A percentile compares a stretch with the other conserved stretches of the same genome.
phyloP scores from a whole-genome alignment of 2,888 invertebrate genomes.

The Cheilosia grossa region DNA sequence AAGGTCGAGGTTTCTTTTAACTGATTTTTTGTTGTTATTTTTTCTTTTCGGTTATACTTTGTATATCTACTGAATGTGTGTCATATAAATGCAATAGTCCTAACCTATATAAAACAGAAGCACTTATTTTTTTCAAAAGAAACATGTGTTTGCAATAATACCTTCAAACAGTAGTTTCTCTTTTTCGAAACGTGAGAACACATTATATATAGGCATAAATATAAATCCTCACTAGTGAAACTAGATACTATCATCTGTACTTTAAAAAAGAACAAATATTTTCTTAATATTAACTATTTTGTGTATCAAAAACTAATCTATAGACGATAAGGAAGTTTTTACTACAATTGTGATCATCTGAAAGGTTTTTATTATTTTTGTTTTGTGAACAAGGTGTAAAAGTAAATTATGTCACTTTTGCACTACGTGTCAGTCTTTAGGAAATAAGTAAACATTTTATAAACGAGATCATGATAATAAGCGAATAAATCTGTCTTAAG shows the following conservation, averaged over 20 bases:
- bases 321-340: conserved; percentile 37
- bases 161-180: too few species aligned
- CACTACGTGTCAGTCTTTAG: conserved; percentile 46
- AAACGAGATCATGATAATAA: conserved; percentile 54
- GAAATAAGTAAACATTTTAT: conserved; percentile 55
- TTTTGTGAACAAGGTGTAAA: conserved; percentile 15
- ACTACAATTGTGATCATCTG: conserved; percentile 66
- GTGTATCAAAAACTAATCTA: conserved; percentile 36
- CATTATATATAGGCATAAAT: conserved; percentile 33
- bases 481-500: conserved; percentile 48
- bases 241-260: conserved; percentile 66
- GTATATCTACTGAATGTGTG: conserved; percentile 8
- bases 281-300: conserved; percentile 48
- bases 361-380: conserved; percentile 11
- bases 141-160: too few species aligned
- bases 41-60: conserved; percentile 13
- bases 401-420: conserved; percentile 28
- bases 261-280: conserved; percentile 66
- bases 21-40: conserved; percentile 19
- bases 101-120: background rate
- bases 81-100: conserved; percentile 7
- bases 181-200: too few species aligned
- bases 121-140: background rate
- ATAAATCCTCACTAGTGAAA: conserved; percentile 64
- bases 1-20: conserved; percentile 44